Evolutionary conservation across 2,888 invertebrate genomes (phyloP), one percentile per base, ranked within the genome.

Genomic region (Cepaea hortensis): DNA sequence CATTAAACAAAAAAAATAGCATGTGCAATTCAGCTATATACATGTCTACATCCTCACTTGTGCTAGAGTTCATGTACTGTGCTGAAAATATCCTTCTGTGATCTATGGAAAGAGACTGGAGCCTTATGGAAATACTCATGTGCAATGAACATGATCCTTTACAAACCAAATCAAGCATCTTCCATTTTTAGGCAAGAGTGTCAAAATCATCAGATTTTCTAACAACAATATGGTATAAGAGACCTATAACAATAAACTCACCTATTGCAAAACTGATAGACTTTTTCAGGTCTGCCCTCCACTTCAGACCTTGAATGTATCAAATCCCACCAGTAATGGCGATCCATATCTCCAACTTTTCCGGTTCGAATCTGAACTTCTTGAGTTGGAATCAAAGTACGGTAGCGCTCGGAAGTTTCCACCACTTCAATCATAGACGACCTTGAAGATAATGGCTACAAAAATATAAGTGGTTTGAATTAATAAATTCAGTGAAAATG

Each of bases 271-370:
- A 99, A 96, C 91, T 98, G 98, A 95, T 99, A 99, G 91, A 98
- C 97, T 95, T 98, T 98, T 95, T 99, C 98, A 11, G 98, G 98
- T 91, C 98, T 96, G 89, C 98, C 96, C 94, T 98, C 98, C 91
- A 98, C 96, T 95, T 98, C 98, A 94, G 97, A 98, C 93, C 98
- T 96, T 92, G 98, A 96, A 95, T 99, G 98, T 92, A 99, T 98
- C 90, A 99, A 96, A 95, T 99, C 98, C 98, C 99, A 99, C 89
- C 98, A 96, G 96, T 98, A 98, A 95, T 98, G 98, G 96, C 98
- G 97, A 85, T 95, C 95, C 79, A 94, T 94, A 93, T 98, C 98
- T 94, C 98, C 98, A 88, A 98, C 97, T 3, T 98, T 98, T 73
- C 98, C 97, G 73, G 98, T 98, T 88, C 98, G 96, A 75, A 99